These are phyloP conservation scores for Sarcophilus harrisii DNA, from an alignment of 2,797 vertebrate species.

Conservation along the genomic window DNA sequence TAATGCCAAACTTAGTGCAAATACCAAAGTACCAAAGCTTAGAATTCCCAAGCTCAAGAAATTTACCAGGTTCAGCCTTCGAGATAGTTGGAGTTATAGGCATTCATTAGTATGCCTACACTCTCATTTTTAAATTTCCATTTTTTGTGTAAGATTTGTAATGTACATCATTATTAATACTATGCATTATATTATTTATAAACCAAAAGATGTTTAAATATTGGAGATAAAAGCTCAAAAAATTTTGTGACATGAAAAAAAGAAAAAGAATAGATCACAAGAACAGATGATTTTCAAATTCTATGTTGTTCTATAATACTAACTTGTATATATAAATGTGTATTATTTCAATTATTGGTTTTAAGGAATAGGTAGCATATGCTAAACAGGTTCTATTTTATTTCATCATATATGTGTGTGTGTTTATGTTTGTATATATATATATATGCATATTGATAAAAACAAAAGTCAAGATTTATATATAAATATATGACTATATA, in stretches of 20 bases:
- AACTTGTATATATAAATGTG: neutral
- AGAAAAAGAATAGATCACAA: neutral
- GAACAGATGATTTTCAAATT: neutral
- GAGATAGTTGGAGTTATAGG: neutral
- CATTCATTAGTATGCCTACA: neutral
- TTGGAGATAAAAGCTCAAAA: neutral
- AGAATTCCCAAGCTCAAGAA: neutral
- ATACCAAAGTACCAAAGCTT: neutral
- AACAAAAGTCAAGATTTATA: neutral
- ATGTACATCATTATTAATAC: neutral
- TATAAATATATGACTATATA: neutral
- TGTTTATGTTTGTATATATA: neutral
- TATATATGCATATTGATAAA: neutral
- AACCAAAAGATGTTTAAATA: neutral
- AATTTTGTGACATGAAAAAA: neutral
- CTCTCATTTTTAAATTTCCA: neutral
- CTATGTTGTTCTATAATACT: neutral
- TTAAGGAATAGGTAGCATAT: neutral
- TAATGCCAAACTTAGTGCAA: neutral
- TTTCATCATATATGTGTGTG: neutral
- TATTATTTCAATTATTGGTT: neutral
- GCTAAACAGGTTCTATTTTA: neutral
- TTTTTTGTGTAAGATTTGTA: neutral
- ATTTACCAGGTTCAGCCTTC: neutral
- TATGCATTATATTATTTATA: neutral